Evolutionary conservation across 2,888 invertebrate genomes (phyloP), one percentile per base, ranked within the genome.

Genomic region (Anarsia innoxiella): DNA sequence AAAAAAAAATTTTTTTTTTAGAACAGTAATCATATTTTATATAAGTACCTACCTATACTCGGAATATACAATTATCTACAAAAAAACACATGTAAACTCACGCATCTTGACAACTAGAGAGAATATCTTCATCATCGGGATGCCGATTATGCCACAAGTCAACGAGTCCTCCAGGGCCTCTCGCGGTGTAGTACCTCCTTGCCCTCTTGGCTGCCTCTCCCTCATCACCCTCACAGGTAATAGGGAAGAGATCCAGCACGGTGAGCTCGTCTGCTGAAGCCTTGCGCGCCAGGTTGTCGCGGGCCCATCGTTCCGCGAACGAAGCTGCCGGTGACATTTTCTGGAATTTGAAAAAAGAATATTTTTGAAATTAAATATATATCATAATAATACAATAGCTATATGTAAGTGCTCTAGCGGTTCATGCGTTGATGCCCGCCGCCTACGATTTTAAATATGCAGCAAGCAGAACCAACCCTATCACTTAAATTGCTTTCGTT

Each of bases 241-340:
- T 37, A 1, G 62, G 65, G 51, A 83, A 72, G 15, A 84, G 57
- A 31, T 72, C 61, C 3, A 84, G 65, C 36, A 70, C 52, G 1
- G 51, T 49, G 16, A 78, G 53, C 47, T 84, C 83, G 1, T 78
- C 74, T 0, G 64, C 40, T 3, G 75, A 56, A 0, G 70, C 53
- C 3, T 58, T 57, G 12, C 76, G 64, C 37, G 66, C 63, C 42
- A 84, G 73, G 67, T 83, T 80, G 58, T 78, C 80, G 44, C 62
- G 63, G 56, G 82, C 83, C 83, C 83, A 84, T 82, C 83, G 83
- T 65, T 76, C 66, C 23, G 72, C 65, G 47, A 84, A 84, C 82
- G 83, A 82, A 67, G 83, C 83, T 84, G 83, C 83, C 57, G 66
- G 67, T 45, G 75, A 67, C 83, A 84, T 84, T 28, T 41, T 40